Evolutionary conservation across 2,113 vertebrate genomes (phyloP).

Genomic region (Malurus melanocephalus): DNA sequence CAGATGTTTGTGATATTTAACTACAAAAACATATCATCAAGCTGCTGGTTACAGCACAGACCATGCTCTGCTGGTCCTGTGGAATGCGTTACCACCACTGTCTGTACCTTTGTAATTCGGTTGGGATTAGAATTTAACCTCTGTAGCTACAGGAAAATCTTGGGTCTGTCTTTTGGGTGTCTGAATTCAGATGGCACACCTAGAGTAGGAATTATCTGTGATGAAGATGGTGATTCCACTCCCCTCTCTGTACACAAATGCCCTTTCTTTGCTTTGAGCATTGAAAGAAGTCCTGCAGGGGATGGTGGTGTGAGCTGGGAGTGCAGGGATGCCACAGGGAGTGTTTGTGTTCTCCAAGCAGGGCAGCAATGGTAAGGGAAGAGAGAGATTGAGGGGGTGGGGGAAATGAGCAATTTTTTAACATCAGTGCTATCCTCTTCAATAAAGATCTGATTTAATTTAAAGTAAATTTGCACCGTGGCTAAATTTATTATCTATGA

Average conservation of each 20-base stretch:
- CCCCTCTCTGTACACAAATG: neutral
- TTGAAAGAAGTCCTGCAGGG: neutral
- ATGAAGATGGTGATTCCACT: neutral
- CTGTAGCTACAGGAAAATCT: neutral
- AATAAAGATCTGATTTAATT: constrained; percentile 23
- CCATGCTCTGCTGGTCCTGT: neutral
- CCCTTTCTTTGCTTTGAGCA: neutral
- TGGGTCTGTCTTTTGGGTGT: neutral
- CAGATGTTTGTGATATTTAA: neutral
- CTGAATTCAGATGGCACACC: neutral
- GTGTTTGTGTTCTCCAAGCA: neutral
- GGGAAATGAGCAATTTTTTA: neutral
- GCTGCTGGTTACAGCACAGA: neutral
- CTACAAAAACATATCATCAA: neutral
- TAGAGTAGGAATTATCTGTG: neutral
- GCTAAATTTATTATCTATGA: neutral
- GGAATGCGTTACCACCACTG: rapidly evolving
- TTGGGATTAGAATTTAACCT: neutral
- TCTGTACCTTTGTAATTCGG: neutral
- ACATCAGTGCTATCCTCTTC: neutral
- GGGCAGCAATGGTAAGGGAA: neutral
- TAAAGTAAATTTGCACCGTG: neutral
- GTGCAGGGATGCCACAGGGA: neutral
- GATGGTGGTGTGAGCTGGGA: neutral
- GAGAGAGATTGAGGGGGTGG: neutral